Percentiles rank a stretch among this genome's conserved stretches.
These are phyloP conservation scores for Sterrhoptilus dennistouni DNA, from an alignment of 2,113 vertebrate genomes.

Conservation along the genomic window DNA sequence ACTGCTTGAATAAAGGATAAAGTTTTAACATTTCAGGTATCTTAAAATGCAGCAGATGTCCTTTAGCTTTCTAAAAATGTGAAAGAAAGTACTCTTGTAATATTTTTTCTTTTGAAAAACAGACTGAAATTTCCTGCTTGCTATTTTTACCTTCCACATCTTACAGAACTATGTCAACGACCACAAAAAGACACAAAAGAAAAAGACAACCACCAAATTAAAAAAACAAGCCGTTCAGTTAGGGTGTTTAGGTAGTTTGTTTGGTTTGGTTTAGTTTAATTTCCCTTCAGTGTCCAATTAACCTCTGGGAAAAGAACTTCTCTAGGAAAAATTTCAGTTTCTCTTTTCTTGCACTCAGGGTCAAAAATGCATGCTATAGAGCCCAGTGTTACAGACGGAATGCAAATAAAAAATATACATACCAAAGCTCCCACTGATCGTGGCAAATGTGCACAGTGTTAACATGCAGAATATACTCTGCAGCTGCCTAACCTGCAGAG, in stretches of 20 bases:
- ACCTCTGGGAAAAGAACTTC: neutral
- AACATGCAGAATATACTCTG: neutral
- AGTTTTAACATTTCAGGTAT: conserved; percentile 20
- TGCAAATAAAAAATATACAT: neutral
- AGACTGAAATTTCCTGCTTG: neutral
- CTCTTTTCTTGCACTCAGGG: neutral
- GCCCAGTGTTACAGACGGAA: neutral
- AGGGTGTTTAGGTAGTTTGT: neutral
- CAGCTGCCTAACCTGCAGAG: neutral
- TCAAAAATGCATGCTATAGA: neutral
- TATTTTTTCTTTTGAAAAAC: neutral
- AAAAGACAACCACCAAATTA: neutral
- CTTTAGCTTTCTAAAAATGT: neutral
- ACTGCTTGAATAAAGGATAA: conserved; percentile 17
- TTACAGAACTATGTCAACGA: neutral
- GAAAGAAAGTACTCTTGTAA: neutral
- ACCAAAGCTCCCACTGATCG: neutral
- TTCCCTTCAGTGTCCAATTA: conserved; percentile 2
- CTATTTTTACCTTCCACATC: conserved; percentile 6
- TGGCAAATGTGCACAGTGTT: neutral
- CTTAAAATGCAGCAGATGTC: conserved; percentile 10
- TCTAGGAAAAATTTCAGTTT: neutral
- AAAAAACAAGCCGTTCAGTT: neutral
- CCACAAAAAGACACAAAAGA: neutral
- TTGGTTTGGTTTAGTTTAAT: neutral